Percentiles rank a stretch among this genome's conserved stretches.
Evolutionary conservation across 1,140 invertebrate species (phyloP).

Genomic region (Drosophila elegans): DNA sequence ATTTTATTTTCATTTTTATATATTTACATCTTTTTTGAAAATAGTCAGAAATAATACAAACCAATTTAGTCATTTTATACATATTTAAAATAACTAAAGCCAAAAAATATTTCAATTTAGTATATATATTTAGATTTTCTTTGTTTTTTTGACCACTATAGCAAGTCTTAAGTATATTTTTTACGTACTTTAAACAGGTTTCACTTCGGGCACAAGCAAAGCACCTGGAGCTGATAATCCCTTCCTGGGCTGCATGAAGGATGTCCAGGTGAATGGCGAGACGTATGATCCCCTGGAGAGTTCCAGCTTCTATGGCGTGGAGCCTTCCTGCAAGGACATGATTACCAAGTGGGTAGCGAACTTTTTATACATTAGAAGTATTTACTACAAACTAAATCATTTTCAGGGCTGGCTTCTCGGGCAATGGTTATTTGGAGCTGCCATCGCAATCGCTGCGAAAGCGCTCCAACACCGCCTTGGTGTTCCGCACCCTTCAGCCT

Average conservation of each 20-base stretch:
- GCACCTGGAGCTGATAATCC: conserved; percentile 86
- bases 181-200: conserved; percentile 36
- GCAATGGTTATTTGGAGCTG: conserved; percentile 92
- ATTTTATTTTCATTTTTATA: too few species aligned
- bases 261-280: conserved; percentile 90
- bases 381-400: not conserved
- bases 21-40: too few species aligned
- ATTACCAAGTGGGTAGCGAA: conserved; percentile 87
- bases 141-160: too few species aligned
- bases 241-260: conserved; percentile 93
- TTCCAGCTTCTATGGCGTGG: conserved; percentile 90
- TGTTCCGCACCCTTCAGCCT: conserved; percentile 90
- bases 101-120: too few species aligned
- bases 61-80: too few species aligned
- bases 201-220: conserved; percentile 75
- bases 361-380: not conserved
- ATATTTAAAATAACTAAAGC: too few species aligned
- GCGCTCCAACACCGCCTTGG: conserved; percentile 89
- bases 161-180: not conserved
- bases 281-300: conserved; percentile 87
- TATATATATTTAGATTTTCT: too few species aligned
- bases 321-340: conserved; percentile 88
- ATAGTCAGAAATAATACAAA: too few species aligned
- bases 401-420: conserved; percentile 89
- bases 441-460: conserved; percentile 88